Evolutionary conservation across 2,797 vertebrate species (phyloP), one percentile per base, ranked within the genome.

Genomic region (Sphenodon punctatus): DNA sequence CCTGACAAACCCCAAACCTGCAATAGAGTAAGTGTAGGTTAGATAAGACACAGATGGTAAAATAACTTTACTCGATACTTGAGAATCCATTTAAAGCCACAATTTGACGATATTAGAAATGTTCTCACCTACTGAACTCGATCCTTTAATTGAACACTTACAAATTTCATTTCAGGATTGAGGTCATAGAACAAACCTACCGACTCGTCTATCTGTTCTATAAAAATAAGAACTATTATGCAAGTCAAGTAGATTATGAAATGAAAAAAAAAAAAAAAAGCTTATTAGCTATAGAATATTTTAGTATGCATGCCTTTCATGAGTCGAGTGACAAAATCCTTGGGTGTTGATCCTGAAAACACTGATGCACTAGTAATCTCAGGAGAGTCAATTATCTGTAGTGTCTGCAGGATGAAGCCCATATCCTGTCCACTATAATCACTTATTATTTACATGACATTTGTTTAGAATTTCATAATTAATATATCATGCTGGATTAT

Each of bases 1-100:
- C 93, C 94, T 0, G 97, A 96, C 41, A 99, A 87, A 39, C 96
- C 96, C 32, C 97, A 96, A 10, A 99, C 96, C 99, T 99, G 87
- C 20, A 61, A 65, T 70, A 67, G 38, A 67, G 66, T 46, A 70
- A 48, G n/a, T n/a, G n/a, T n/a, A n/a, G n/a, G n/a, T n/a, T n/a
- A n/a, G n/a, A n/a, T n/a, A n/a, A 23, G 5, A 14, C 3, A 23
- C 30, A 36, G 25, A 6, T 32, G 2, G n/a, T 14, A 9, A 41
- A 39, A 27, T 7, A 14, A 32, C 27, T 75, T 27, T 75, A 56
- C 25, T 46, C 42, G 14, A 27, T 45, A 39, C 23, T 23, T 75
- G 58, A 8, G 53, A 75, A 48, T 14, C 32, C 32, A 19, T 30
- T 38, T 11, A 39, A 60, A 49, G 13, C 19, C 23, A 63, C 13